phyloP scores from a whole-genome alignment of 2,888 invertebrate genomes.

The Agonum fuliginosum region DNA sequence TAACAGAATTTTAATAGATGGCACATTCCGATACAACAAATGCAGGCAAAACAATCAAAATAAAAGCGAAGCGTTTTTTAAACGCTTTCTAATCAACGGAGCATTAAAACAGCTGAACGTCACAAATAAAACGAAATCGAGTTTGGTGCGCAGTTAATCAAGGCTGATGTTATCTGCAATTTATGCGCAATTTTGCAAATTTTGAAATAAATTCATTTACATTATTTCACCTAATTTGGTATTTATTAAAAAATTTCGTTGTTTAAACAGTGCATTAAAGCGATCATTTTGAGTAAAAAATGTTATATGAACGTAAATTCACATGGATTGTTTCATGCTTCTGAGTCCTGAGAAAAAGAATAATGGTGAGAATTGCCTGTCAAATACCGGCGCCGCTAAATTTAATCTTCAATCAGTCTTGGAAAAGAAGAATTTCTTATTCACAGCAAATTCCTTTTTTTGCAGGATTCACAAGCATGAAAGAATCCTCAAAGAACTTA shows the following conservation, averaged over 20 bases:
- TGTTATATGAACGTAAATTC: too few species aligned
- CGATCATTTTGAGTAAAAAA: neutral
- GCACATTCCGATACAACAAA: neutral
- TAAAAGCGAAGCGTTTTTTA: conserved; percentile 18
- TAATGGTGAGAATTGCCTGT: too few species aligned
- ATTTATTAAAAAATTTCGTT: neutral
- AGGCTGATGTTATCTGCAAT: conserved; percentile 29
- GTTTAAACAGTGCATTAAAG: neutral
- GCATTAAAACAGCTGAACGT: conserved; percentile 47
- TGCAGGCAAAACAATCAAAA: conserved; percentile 22
- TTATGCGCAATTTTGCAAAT: neutral
- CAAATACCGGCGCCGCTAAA: too few species aligned
- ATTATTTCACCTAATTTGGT: too few species aligned
- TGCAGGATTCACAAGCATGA: too few species aligned
- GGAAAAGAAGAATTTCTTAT: too few species aligned
- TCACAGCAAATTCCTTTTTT: too few species aligned
- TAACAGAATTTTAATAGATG: conserved; percentile 27
- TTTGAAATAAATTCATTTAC: neutral
- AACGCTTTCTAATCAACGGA: conserved; percentile 52
- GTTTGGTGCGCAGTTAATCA: conserved; percentile 5
- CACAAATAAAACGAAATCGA: conserved; percentile 20
- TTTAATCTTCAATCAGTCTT: too few species aligned
- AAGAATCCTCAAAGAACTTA: too few species aligned
- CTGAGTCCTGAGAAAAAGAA: too few species aligned
- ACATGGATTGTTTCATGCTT: too few species aligned